Evolutionary conservation across 2,797 vertebrate genomes (phyloP), one percentile per base, ranked within the genome.

Genomic region (Pseudopleuronectes americanus): DNA sequence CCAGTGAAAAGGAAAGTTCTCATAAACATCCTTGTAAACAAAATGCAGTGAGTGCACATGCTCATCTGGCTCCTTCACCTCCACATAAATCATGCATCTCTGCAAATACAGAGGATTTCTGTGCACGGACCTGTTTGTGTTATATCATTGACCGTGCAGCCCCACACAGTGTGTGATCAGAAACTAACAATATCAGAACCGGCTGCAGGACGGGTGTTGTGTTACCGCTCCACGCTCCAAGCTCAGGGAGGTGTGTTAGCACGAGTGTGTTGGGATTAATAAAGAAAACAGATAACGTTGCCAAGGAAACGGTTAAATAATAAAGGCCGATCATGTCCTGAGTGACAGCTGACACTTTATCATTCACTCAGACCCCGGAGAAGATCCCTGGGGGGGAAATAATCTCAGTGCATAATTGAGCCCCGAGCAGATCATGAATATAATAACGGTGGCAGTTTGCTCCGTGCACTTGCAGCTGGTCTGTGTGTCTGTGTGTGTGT

Each of bases 401-500:
- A 64, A 84, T 56, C 49, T 6, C 38, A 0, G 43, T 52, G 47
- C 36, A 9, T 31, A 63, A 74, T 28, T 69, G 70, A 74, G 57
- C 51, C 2, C 26, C 0, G 28, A 16, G 53, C 56, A 31, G 55
- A 58, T 77, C 26, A 12, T 54, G 24, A 70, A 38, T 62, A 61
- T 66, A 36, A 41, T 41, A 58, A 73, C 19, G 36, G 47, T 61
- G 63, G 72, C 77, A 21, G 57, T 73, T 68, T 67, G 5, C 33
- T 28, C 36, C 4, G 47, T 26, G 54, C 33, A 1, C 47, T 22
- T 10, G 66, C 71, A 76, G 71, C 75, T 64, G 57, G 81, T 74
- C 59, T 77, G 70, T 65, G 43, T 78, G 71, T 65, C 38, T 78
- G 71, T 48, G 47, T 48, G 47, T 48, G n/a, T 49, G 47, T n/a